Conservation (phyloP, 2,888 invertebrate species). For the Cancer borealis region DNA sequence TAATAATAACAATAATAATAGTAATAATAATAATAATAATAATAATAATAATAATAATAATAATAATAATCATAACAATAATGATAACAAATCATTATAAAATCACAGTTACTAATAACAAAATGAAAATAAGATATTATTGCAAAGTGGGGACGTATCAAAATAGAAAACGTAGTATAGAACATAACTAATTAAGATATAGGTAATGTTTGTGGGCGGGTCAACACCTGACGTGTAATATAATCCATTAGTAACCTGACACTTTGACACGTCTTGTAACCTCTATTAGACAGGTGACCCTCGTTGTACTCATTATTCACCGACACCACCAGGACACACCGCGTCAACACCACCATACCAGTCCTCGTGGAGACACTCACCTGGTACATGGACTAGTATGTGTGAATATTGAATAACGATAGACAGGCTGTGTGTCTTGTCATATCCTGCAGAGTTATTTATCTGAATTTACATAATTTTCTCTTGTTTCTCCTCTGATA, state of each 20-base stretch:
- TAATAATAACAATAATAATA: neutral
- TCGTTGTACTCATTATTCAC: slow-evolving; percentile 24
- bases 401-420: neutral
- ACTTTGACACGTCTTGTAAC: neutral
- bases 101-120: neutral
- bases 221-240: neutral
- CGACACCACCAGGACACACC: neutral
- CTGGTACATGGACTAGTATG: neutral
- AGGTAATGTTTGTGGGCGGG: neutral
- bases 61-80: neutral
- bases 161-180: neutral
- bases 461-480: neutral
- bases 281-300: neutral
- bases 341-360: neutral
- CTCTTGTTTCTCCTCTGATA: neutral
- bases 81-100: neutral
- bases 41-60: neutral
- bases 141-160: neutral
- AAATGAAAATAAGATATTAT: neutral
- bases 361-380: neutral
- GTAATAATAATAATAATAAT: neutral
- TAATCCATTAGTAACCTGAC: neutral
- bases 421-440: neutral
- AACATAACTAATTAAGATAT: neutral
- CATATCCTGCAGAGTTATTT: neutral